Percentiles rank a stretch among this genome's conserved stretches.
Evolutionary conservation across 1,140 invertebrate genomes (phyloP).

Genomic region (Drosophila elegans): DNA sequence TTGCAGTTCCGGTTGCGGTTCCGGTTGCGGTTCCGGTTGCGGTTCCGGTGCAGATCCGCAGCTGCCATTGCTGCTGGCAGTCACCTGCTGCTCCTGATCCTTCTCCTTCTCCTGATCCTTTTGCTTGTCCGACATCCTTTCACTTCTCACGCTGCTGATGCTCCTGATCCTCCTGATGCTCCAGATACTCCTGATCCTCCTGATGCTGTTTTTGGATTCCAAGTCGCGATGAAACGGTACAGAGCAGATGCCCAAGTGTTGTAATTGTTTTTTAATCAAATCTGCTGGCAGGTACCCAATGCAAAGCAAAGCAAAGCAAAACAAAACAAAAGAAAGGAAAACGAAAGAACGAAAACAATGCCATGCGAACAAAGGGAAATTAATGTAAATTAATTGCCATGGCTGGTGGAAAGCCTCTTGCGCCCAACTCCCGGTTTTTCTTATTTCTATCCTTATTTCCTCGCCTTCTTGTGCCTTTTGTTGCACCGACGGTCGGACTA

Average conservation of each 20-base stretch:
- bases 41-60: not conserved
- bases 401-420: slow-evolving; percentile 50
- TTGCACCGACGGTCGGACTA: not conserved
- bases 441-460: not conserved
- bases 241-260: slow-evolving; percentile 43
- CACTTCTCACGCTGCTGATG: too few species aligned
- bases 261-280: slow-evolving; percentile 72
- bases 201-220: not conserved
- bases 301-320: not conserved
- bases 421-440: not conserved
- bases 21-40: slow-evolving; percentile 3
- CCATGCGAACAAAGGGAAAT: slow-evolving; percentile 40
- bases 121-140: slow-evolving; percentile 40
- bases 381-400: slow-evolving; percentile 74
- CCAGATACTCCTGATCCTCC: not conserved
- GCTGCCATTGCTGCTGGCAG: not conserved
- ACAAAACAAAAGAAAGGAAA: slow-evolving; percentile 11
- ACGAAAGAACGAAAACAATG: slow-evolving; percentile 16
- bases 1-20: too few species aligned
- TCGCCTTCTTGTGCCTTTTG: not conserved
- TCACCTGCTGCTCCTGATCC: not conserved
- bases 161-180: too few species aligned
- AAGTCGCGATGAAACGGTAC: slow-evolving; percentile 7
- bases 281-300: slow-evolving; percentile 6
- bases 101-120: slow-evolving; percentile 2